phyloP scores from a whole-genome alignment of 1,140 invertebrate species.

The Drosophila kurseongensis region DNA sequence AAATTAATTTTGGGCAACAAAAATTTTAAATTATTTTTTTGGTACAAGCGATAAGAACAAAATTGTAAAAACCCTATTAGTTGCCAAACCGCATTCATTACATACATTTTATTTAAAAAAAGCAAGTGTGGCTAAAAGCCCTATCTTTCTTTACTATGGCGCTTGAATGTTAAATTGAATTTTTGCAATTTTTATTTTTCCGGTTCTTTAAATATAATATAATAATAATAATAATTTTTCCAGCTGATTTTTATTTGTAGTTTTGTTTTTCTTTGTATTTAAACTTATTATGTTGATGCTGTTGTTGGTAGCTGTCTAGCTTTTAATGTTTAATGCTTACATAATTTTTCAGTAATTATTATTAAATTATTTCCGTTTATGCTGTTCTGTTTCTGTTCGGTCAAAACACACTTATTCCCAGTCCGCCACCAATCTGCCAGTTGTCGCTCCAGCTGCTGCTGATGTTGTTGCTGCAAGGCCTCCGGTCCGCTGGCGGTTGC shows the following conservation, averaged over 20 bases:
- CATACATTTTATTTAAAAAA: conserved; percentile 12
- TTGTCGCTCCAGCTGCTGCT: conserved; percentile 50
- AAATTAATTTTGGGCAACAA: not conserved
- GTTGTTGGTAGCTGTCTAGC: conserved; percentile 79
- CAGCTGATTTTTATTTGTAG: conserved; percentile 81
- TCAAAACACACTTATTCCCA: conserved; percentile 54
- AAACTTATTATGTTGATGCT: conserved; percentile 82
- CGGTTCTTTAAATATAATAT: conserved; percentile 82
- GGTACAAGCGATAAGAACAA: not conserved
- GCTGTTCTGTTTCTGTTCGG: conserved; percentile 61
- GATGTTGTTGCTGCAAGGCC: conserved; percentile 30
- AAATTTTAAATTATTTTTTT: no score
- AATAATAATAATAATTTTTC: conserved; percentile 83
- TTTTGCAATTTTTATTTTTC: conserved; percentile 82
- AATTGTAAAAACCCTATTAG: not conserved
- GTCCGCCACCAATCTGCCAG: conserved; percentile 59
- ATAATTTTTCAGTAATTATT: conserved; percentile 82
- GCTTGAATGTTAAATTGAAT: conserved; percentile 61
- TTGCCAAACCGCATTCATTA: not conserved
- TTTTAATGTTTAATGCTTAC: conserved; percentile 81
- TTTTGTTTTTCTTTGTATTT: conserved; percentile 77
- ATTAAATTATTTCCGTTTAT: conserved; percentile 78
- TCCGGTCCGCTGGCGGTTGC: conserved; percentile 26
- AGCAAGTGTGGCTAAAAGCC: not conserved
- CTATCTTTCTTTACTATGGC: conserved; percentile 23